A percentile compares a stretch with the other conserved stretches of the same genome.
Conservation (phyloP, 2,888 invertebrate genomes). For the Cyclophora punctaria region DNA sequence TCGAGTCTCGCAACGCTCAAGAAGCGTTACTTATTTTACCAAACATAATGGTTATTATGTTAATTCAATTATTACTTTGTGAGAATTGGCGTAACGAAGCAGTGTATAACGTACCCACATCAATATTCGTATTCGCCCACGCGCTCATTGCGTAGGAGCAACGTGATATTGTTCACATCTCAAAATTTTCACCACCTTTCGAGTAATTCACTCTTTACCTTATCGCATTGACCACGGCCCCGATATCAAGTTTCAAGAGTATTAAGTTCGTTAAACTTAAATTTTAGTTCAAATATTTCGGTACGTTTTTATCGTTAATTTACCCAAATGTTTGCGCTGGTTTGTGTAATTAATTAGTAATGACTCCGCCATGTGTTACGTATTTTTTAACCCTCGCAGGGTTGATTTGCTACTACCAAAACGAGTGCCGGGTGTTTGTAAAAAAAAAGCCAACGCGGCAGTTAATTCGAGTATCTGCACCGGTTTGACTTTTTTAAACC, state of each 20-base stretch:
- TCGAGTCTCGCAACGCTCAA: slow-evolving; percentile 9
- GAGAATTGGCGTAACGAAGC: slow-evolving; percentile 41
- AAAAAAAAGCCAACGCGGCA: slow-evolving; percentile 53
- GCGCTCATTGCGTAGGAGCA: slow-evolving; percentile 33
- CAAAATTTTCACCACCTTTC: slow-evolving; percentile 44
- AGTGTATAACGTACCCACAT: slow-evolving; percentile 33
- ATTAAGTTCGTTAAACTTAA: slow-evolving; percentile 26
- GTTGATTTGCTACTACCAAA: slow-evolving; percentile 47
- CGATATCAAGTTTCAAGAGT: slow-evolving; percentile 34
- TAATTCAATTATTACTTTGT: slow-evolving; percentile 35
- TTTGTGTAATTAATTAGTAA: slow-evolving; percentile 47
- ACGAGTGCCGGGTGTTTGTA: slow-evolving; percentile 29
- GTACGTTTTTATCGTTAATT: too few species aligned
- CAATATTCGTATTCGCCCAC: slow-evolving; percentile 57
- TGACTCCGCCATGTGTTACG: slow-evolving; percentile 51
- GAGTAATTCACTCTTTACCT: slow-evolving; percentile 38
- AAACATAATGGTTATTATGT: slow-evolving; percentile 24
- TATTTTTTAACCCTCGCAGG: slow-evolving; percentile 42
- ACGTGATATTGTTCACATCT: slow-evolving; percentile 30
- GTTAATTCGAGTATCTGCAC: slow-evolving; percentile 46
- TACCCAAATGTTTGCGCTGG: slow-evolving; percentile 24
- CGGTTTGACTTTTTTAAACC: slow-evolving; percentile 47
- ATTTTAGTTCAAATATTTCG: slow-evolving; percentile 5
- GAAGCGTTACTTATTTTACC: slow-evolving; percentile 11
- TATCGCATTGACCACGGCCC: slow-evolving; percentile 29